Evolutionary conservation across 2,888 invertebrate species (phyloP).

Genomic region (Cremastinae sp.): DNA sequence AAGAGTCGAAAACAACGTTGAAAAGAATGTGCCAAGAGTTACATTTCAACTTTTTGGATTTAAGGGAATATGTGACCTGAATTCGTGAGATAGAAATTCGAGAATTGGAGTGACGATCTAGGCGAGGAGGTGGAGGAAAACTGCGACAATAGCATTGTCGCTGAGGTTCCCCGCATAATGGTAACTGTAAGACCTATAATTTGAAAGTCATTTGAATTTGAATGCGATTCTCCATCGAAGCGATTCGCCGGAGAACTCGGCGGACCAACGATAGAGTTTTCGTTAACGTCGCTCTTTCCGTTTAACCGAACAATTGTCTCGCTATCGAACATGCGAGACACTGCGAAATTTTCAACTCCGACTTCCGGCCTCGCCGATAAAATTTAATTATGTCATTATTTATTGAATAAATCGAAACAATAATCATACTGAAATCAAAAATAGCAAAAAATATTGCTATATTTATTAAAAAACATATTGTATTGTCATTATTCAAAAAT

Average conservation of each 20-base stretch:
- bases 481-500: neutral
- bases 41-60: slow-evolving; percentile 43
- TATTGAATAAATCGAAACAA: slow-evolving; percentile 21
- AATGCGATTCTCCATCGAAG: slow-evolving; percentile 44
- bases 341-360: slow-evolving; percentile 21
- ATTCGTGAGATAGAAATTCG: slow-evolving; percentile 43
- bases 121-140: slow-evolving; percentile 9
- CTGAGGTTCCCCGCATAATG: slow-evolving; percentile 50
- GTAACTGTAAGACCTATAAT: slow-evolving; percentile 62
- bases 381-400: slow-evolving; percentile 42
- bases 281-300: slow-evolving; percentile 26
- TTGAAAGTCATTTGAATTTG: slow-evolving; percentile 66
- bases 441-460: neutral
- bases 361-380: slow-evolving; percentile 21
- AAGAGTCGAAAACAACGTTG: slow-evolving; percentile 18
- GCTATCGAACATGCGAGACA: neutral
- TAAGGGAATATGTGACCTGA: slow-evolving; percentile 49
- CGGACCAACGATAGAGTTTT: slow-evolving; percentile 14
- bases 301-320: slow-evolving; percentile 2
- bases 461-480: neutral
- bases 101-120: slow-evolving; percentile 38
- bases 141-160: slow-evolving; percentile 60
- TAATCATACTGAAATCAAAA: slow-evolving; percentile 13
- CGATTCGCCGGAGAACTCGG: slow-evolving; percentile 16
- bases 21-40: no score